Evolutionary conservation across 2,113 vertebrate genomes (phyloP), one percentile per base, ranked within the genome.

Genomic region (Butorides virescens): DNA sequence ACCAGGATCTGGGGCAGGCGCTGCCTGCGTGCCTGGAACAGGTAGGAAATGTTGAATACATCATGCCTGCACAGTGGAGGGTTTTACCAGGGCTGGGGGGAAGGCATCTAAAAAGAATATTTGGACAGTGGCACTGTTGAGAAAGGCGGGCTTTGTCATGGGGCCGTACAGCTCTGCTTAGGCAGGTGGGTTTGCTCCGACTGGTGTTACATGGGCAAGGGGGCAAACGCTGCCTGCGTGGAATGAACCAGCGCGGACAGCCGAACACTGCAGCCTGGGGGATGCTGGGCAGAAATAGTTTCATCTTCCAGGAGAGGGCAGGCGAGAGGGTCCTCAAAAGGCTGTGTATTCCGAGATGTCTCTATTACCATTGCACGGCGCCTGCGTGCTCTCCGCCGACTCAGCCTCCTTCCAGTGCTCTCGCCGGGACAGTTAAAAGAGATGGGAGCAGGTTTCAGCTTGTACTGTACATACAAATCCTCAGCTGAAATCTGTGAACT

Each of bases 401-500:
- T 50, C 86, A 14, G 55, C 65, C 61, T 86, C 62, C 61, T 91
- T 42, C 55, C 87, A 21, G 29, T 0, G 7, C 86, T 85, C 59
- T 85, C 4, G 16, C 81, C 0, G 30, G 93, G 95, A 87, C 79
- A 71, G 73, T 74, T 62, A 14, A 67, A 71, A 83, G 85, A 92
- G 76, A 37, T 5, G 5, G 90, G 67, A 95, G 92, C 78, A 25
- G 87, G n/a, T 86, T 96, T 71, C 26, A 67, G 76, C 87, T 95
- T n/a, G 82, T 96, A 61, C 88, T 42, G 88, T 92, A 77, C 59
- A 15, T 83, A 50, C 76, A 44, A 73, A 81, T 65, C 71, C 93
- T 83, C 89, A 37, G 71, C 90, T 92, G 79, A 59, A 80, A 80
- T 58, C 92, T 95, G 96, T 9, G 93, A 96, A 47, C 93, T 96